Base-by-base conservation (phyloP, 2,888 invertebrate genomes). In the Hirtodrosophila cameraria region DNA sequence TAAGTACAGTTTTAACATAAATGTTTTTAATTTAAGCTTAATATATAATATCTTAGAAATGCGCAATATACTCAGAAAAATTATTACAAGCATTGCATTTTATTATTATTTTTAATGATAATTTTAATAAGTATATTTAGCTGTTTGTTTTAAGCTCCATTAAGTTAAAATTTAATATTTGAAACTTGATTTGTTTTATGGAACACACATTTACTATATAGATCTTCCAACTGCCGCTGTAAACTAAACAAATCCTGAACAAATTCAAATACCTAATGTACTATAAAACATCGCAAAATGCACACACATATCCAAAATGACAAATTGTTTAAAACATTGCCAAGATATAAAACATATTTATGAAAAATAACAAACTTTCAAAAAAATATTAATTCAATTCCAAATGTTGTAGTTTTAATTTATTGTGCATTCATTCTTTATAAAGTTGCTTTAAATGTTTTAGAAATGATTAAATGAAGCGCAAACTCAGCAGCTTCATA, bases 391-490 rank as follows among this genome's bases (percentile, higher is more conserved):
- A 8, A 30, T 13, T 6, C 2, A 25, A 43, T 43, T 25, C 41
- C 8, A 23, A 57, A 61, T 54, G 49, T 70, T 57, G 35, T 72
- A 72, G 72, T 53, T 63, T 72, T 73, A 50, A 69, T 60, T 30
- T 31, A 60, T 61, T 70, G 33, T 57, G 65, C 73, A 76, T 76
- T 68, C 27, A 65, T 62, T 61, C 57, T 62, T 75, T 59, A 31
- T n/a, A 63, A 41, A 62, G 61, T 77, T 77, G 83, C 82, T 85
- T 82, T 79, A 25, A 65, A 62, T 85, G 82, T 77, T 73, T 65
- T 69, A 52, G 48, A 46, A 20, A 35, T 23, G 23, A 39, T 11
- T 5, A 28, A 36, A 36, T 20, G 30, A 8, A 18, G 27, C 13
- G 25, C 33, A 12, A 23, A 3, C 23, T 23, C 6, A 23, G 18